Conservation (phyloP, 2,797 vertebrate genomes). For the Tragelaphus eurycerus region DNA sequence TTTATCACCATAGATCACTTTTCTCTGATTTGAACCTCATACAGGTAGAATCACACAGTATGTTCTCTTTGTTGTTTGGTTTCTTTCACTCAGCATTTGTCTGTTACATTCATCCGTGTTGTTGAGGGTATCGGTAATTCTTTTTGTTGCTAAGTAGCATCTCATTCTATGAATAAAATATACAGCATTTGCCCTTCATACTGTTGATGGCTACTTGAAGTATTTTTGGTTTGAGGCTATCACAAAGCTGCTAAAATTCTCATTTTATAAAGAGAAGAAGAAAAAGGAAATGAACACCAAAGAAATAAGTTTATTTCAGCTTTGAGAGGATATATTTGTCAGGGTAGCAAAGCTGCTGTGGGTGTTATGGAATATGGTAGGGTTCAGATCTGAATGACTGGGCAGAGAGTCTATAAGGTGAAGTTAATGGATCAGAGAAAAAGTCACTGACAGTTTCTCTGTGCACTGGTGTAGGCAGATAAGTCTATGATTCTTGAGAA, state of each 20-base stretch:
- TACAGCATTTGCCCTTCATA: background rate
- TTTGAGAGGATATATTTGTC: background rate
- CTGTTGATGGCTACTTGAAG: background rate
- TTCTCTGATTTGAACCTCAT: background rate
- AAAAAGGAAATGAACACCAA: background rate
- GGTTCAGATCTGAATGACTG: background rate
- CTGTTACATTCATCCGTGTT: background rate
- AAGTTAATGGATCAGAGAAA: background rate
- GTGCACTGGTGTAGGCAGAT: background rate
- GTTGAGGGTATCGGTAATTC: background rate
- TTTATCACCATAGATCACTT: background rate
- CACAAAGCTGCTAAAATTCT: background rate
- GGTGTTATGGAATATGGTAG: background rate
- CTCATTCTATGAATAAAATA: background rate
- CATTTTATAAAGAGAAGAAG: background rate
- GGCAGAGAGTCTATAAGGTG: background rate
- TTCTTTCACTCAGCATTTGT: background rate
- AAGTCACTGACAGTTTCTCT: background rate
- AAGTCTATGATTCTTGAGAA: background rate
- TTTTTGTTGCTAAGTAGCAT: background rate
- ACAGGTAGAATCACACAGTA: background rate
- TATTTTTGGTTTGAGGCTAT: background rate
- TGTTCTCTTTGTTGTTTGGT: background rate
- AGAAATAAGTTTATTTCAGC: background rate
- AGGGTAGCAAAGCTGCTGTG: background rate